Conservation (phyloP, 2,113 vertebrate species). For the Saccopteryx leptura region DNA sequence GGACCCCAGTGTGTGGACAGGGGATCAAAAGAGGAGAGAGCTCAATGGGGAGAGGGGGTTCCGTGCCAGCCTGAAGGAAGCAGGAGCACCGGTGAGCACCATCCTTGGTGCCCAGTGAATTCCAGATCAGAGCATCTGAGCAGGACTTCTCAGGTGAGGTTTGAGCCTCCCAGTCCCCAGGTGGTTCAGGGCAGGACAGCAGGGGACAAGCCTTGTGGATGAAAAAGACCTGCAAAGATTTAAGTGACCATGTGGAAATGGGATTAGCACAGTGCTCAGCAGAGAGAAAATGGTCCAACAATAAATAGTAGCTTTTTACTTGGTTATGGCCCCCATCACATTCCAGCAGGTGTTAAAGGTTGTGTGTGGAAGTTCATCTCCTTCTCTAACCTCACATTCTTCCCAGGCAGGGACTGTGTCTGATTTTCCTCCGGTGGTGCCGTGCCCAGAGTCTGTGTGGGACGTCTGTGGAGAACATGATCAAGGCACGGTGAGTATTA, state of each 20-base stretch:
- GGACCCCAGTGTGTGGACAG: not conserved
- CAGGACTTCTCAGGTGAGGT: not conserved
- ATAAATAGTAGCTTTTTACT: not conserved
- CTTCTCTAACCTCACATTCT: not conserved
- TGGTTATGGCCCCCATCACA: not conserved
- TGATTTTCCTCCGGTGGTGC: not conserved
- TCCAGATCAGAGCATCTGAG: not conserved
- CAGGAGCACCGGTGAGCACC: not conserved
- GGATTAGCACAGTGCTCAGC: not conserved
- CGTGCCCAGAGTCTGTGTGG: not conserved
- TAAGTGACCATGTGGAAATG: not conserved
- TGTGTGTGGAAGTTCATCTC: not conserved
- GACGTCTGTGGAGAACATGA: not conserved
- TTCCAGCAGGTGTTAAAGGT: not conserved
- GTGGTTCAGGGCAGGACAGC: not conserved
- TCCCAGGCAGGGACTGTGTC: not conserved
- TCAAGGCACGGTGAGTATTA: not conserved
- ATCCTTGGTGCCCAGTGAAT: not conserved
- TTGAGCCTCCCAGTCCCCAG: not conserved
- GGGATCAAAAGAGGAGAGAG: not conserved
- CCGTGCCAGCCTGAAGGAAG: not conserved
- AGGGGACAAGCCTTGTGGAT: not conserved
- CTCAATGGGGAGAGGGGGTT: rapidly evolving
- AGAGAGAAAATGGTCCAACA: not conserved
- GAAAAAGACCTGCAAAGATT: not conserved